Base-by-base conservation (phyloP, 2,113 vertebrate genomes). In the Climacteris rufus region DNA sequence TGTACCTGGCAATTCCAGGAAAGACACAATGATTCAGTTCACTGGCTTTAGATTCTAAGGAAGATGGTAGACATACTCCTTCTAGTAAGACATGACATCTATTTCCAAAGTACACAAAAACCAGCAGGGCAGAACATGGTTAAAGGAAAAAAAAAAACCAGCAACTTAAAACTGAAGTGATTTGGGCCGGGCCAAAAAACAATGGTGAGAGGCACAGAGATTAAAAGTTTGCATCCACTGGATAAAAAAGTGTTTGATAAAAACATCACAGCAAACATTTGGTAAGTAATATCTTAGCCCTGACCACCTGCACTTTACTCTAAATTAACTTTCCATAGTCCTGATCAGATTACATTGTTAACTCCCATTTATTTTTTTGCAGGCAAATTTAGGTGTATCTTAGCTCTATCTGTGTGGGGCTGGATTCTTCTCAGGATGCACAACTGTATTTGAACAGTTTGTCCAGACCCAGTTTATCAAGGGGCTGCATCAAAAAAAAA, bases 131-230 rank as follows among this genome's bases (percentile, higher is more conserved):
- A 52, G 37, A 37, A 76, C 44, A 23, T 7, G 10, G 37, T 82
- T 92, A 60, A 72, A 54, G 15, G 17, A 37, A 84, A 69, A 16
- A 37, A 1, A 0, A 11, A 15, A 4, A 0, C 0, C 28, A 44
- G 11, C 13, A 61, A 57, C 9, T 3, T 33, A 70, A 15, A 68
- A 35, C 0, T 33, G 40, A 65, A 61, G 6, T 57, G 11, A 27
- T 27, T 59, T 87, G 33, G 7, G 8, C 6, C 13, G 68, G 35
- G 20, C 12, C 28, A 57, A 77, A 57, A 69, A 52, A n/a, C 56
- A 8, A 14, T 17, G 8, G 5, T 54, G 39, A 57, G 22, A 57
- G 9, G 2, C 12, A 3, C 6, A 54, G 60, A 44, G 22, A 24
- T 30, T 30, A 13, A 71, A 87, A 19, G n/a, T 10, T 76, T 24